These are phyloP conservation scores for Syritta pipiens DNA, from an alignment of 2,888 invertebrate species.

Conservation along the genomic window DNA sequence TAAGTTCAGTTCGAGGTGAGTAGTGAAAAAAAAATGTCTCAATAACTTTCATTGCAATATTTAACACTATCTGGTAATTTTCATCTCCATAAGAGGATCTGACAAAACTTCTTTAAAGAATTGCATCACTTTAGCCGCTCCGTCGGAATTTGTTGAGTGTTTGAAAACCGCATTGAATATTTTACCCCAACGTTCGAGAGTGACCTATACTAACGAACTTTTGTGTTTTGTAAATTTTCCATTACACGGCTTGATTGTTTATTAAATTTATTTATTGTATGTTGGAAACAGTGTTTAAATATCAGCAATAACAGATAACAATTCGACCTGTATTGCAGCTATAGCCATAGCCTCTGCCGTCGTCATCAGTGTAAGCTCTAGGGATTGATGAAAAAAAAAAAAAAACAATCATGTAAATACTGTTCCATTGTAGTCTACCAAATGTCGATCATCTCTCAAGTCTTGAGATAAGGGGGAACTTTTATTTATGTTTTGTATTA, in stretches of 20 bases:
- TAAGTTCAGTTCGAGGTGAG: too few species aligned
- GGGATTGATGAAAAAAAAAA: background rate
- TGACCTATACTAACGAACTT: slow-evolving; percentile 29
- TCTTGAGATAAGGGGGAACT: too few species aligned
- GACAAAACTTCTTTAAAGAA: slow-evolving; percentile 21
- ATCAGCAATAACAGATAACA: slow-evolving; percentile 57
- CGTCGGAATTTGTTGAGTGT: too few species aligned
- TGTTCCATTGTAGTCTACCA: too few species aligned
- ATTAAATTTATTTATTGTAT: slow-evolving; percentile 29
- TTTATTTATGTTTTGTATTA: background rate
- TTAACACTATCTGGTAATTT: background rate
- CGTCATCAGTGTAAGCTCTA: slow-evolving; percentile 35
- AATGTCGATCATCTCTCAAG: too few species aligned
- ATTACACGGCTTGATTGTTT: slow-evolving; percentile 9
- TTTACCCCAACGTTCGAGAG: background rate
- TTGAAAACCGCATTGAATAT: too few species aligned
- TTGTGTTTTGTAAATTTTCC: slow-evolving; percentile 51
- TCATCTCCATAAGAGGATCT: background rate
- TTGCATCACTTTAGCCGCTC: slow-evolving; percentile 60
- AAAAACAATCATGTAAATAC: too few species aligned
- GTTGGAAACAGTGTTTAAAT: slow-evolving; percentile 10
- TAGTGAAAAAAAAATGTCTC: too few species aligned
- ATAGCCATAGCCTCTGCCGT: slow-evolving; percentile 11
- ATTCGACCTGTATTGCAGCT: slow-evolving; percentile 30
- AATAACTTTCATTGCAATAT: background rate